Conservation (phyloP, 2,888 invertebrate genomes). For the Zele albiditarsus region DNA sequence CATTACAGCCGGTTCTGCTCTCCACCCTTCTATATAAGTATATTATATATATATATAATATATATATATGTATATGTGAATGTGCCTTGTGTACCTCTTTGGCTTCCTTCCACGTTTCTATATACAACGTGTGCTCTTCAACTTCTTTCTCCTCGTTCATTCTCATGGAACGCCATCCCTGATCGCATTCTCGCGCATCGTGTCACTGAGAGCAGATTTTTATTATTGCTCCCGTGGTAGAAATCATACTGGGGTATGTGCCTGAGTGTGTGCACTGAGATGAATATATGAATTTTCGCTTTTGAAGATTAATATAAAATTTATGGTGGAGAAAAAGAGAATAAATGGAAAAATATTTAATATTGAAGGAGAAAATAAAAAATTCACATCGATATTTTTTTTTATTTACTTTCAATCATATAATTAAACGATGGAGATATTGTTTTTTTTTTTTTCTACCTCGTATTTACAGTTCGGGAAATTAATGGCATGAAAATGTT, state of each 20-base stretch:
- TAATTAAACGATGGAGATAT: too few relatives aligned
- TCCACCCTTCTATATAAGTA: conserved; percentile 30
- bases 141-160: conserved; percentile 36
- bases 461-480: too few relatives aligned
- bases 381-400: neutral
- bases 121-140: neutral
- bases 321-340: neutral
- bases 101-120: conserved; percentile 4
- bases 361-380: neutral
- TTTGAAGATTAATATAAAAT: neutral
- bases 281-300: neutral
- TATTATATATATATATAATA: neutral
- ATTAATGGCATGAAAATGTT: too few relatives aligned
- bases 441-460: too few relatives aligned
- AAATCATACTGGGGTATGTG: conserved; percentile 27
- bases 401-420: too few relatives aligned
- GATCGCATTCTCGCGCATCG: conserved; percentile 44
- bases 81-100: neutral
- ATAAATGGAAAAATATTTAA: neutral
- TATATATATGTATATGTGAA: neutral
- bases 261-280: neutral
- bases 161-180: conserved; percentile 30
- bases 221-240: conserved; percentile 41
- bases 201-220: conserved; percentile 41
- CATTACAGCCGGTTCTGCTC: conserved; percentile 48